phyloP scores from a whole-genome alignment of 2,888 invertebrate species.

The Epinotia bilunana region DNA sequence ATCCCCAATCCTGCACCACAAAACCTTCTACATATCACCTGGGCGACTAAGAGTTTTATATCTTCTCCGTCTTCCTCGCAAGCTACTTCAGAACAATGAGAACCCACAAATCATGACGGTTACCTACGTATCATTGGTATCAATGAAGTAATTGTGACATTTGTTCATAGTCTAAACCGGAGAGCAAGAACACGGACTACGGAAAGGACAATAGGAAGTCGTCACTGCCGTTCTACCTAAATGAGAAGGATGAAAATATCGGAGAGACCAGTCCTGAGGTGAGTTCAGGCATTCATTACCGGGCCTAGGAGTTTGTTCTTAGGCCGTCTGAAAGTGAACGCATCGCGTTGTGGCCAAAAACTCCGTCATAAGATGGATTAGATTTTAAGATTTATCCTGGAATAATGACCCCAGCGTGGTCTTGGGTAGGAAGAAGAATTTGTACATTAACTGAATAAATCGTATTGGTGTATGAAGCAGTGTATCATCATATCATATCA shows the following conservation, averaged over 20 bases:
- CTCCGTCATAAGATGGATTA: too few species aligned
- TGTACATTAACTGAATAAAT: too few species aligned
- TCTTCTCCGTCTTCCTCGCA: not conserved
- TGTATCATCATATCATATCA: too few species aligned
- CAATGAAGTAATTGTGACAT: not conserved
- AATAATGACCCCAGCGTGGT: too few species aligned
- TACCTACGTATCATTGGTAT: not conserved
- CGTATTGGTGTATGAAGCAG: too few species aligned
- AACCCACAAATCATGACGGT: not conserved
- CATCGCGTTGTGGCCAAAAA: too few species aligned
- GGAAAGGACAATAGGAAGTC: conserved; percentile 63
- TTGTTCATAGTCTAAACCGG: conserved; percentile 60
- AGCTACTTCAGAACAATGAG: not conserved
- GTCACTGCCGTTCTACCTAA: conserved; percentile 58
- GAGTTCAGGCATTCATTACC: conserved; percentile 43
- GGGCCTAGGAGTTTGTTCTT: not conserved
- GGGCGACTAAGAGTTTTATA: not conserved
- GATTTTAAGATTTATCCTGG: too few species aligned
- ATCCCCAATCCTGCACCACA: too few species aligned
- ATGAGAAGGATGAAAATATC: conserved; percentile 67
- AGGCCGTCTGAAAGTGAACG: too few species aligned
- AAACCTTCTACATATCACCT: not conserved
- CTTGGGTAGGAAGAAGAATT: too few species aligned
- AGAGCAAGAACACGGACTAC: conserved; percentile 63
- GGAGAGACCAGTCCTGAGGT: conserved; percentile 76